phyloP scores from a whole-genome alignment of 2,888 invertebrate genomes.

The Venusia cambrica region DNA sequence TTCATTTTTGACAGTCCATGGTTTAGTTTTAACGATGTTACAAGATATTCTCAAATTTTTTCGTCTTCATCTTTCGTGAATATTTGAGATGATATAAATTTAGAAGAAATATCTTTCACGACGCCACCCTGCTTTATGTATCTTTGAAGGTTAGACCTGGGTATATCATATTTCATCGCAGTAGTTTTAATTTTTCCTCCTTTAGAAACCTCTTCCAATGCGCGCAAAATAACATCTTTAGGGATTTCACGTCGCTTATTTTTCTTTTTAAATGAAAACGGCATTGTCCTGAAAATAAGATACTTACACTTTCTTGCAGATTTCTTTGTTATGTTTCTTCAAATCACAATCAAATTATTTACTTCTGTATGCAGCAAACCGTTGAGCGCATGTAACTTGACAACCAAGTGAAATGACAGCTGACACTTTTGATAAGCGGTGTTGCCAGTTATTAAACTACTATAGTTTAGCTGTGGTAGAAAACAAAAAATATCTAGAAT shows the following conservation, averaged over 20 bases:
- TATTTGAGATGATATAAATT: constrained; percentile 4
- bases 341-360: too few species aligned
- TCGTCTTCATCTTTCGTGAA: too few species aligned
- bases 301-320: too few species aligned
- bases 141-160: constrained; percentile 19
- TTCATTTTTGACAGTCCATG: constrained; percentile 1
- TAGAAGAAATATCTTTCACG: constrained; percentile 5
- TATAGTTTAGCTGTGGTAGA: constrained; percentile 13
- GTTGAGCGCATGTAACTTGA: too few species aligned
- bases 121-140: too few species aligned
- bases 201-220: constrained; percentile 26
- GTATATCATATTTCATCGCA: constrained; percentile 21
- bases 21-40: too few species aligned
- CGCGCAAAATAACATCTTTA: constrained; percentile 24
- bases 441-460: too few species aligned
- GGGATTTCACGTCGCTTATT: constrained; percentile 20
- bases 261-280: constrained; percentile 20
- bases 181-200: constrained; percentile 23
- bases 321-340: too few species aligned
- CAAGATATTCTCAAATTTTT: neutral
- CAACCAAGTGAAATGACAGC: too few species aligned
- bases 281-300: constrained; percentile 16
- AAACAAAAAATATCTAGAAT: constrained; percentile 9
- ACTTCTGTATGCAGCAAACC: too few species aligned
- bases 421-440: too few species aligned